A percentile compares a stretch with the other conserved stretches of the same genome.
Evolutionary conservation across 1,140 invertebrate genomes (phyloP).

Genomic region (Ptiloglossa arizonensis): DNA sequence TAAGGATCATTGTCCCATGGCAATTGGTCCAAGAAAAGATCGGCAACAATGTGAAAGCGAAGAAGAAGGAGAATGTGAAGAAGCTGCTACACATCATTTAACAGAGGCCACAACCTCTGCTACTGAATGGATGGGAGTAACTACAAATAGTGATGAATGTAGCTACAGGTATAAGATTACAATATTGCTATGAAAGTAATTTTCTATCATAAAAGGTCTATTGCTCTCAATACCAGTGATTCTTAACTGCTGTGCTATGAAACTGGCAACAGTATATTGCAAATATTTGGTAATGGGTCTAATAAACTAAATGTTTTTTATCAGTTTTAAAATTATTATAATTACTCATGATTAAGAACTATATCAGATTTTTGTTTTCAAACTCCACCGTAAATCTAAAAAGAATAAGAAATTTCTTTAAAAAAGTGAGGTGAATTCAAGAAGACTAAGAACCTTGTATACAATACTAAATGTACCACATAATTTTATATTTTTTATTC

Average conservation of each 20-base stretch:
- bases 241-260: no score
- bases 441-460: no score
- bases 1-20: constrained; percentile 63
- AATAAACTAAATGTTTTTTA: no score
- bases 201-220: background rate
- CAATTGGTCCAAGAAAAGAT: constrained; percentile 69
- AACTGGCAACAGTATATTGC: no score
- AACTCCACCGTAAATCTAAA: no score
- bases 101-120: constrained; percentile 86
- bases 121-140: constrained; percentile 91
- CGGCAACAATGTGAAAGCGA: constrained; percentile 81
- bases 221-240: no score
- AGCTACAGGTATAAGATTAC: constrained; percentile 84
- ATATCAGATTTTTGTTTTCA: no score
- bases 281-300: no score
- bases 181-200: background rate
- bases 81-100: constrained; percentile 81
- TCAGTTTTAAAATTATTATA: no score
- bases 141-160: constrained; percentile 93
- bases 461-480: background rate
- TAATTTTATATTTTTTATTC: constrained; percentile 9
- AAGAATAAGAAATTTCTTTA: no score
- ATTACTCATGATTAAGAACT: no score
- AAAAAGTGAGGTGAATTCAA: no score
- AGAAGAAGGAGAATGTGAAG: constrained; percentile 84